phyloP scores from a whole-genome alignment of 2,888 invertebrate genomes.

The Heteropelma amictum region DNA sequence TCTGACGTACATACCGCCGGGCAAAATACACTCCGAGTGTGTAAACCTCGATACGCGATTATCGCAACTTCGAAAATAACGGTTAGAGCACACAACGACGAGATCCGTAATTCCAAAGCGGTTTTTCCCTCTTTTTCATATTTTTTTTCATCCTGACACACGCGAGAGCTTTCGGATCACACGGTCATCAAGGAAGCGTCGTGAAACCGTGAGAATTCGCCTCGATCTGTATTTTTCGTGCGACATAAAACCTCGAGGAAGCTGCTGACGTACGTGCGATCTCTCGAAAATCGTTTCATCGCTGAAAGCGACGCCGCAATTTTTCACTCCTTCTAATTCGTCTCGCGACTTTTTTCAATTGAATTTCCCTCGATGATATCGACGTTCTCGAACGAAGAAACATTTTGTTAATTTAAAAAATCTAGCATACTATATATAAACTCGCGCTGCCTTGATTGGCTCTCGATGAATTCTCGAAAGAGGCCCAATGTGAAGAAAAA shows the following conservation, averaged over 20 bases:
- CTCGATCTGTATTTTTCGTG: neutral
- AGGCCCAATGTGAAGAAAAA: conserved; percentile 37
- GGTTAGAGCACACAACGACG: conserved; percentile 29
- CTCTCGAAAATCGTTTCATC: conserved; percentile 14
- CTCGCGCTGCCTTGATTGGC: conserved; percentile 57
- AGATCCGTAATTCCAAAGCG: conserved; percentile 5
- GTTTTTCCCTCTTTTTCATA: neutral
- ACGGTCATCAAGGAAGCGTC: conserved; percentile 1
- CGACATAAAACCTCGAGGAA: conserved; percentile 23
- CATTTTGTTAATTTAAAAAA: conserved; percentile 58
- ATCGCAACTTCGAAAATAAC: conserved; percentile 27
- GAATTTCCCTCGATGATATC: neutral
- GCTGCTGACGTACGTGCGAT: conserved; percentile 18
- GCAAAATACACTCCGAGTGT: conserved; percentile 5
- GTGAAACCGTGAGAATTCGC: conserved; percentile 4
- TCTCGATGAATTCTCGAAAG: conserved; percentile 40
- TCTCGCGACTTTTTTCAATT: neutral
- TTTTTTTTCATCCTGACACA: conserved; percentile 4
- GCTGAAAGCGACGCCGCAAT: conserved; percentile 19
- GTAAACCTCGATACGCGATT: neutral
- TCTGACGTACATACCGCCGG: conserved; percentile 16
- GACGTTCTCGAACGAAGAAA: too few relatives aligned
- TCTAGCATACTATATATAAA: too few relatives aligned
- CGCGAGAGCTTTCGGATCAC: conserved; percentile 32
- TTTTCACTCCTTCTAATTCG: neutral